Conservation (phyloP, 2,797 vertebrate genomes). For the Erethizon dorsatum region DNA sequence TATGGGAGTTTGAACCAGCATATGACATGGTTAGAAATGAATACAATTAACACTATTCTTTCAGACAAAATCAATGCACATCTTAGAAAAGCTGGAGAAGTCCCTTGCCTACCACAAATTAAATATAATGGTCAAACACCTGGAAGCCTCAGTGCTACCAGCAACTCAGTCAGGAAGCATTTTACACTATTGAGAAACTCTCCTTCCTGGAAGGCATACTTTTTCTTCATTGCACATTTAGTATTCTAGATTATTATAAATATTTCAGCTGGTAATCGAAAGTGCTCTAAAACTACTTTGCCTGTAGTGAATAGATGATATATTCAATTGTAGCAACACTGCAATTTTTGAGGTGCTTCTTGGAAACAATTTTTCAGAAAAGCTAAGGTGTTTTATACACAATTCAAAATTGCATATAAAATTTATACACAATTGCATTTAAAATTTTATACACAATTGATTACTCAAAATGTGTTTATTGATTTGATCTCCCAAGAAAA, state of each 20-base stretch:
- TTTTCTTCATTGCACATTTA: conserved; percentile 29
- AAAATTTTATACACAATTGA: not conserved
- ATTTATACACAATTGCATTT: too few relatives aligned
- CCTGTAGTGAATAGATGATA: conserved; percentile 26
- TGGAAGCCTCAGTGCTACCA: not conserved
- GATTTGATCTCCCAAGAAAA: conserved; percentile 79
- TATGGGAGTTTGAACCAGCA: conserved; percentile 30
- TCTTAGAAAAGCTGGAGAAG: conserved; percentile 42
- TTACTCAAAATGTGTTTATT: conserved; percentile 82
- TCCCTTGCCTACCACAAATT: not conserved
- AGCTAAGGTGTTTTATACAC: conserved; percentile 61
- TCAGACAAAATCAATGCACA: conserved; percentile 9
- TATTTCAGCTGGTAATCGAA: conserved; percentile 54
- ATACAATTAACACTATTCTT: conserved; percentile 18
- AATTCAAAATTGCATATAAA: conserved; percentile 66
- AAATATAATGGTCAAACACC: not conserved
- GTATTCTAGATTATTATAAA: conserved; percentile 68
- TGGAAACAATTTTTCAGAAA: conserved; percentile 60
- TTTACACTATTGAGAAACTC: conserved; percentile 29
- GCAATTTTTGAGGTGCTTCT: conserved; percentile 59
- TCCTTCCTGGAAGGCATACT: conserved; percentile 43
- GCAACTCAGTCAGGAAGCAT: conserved; percentile 22
- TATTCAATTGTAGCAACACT: not conserved
- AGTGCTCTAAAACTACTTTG: conserved; percentile 54
- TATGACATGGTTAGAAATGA: conserved; percentile 31